Conservation (phyloP, 2,797 vertebrate genomes). For the Arrhamphus sclerolepis region DNA sequence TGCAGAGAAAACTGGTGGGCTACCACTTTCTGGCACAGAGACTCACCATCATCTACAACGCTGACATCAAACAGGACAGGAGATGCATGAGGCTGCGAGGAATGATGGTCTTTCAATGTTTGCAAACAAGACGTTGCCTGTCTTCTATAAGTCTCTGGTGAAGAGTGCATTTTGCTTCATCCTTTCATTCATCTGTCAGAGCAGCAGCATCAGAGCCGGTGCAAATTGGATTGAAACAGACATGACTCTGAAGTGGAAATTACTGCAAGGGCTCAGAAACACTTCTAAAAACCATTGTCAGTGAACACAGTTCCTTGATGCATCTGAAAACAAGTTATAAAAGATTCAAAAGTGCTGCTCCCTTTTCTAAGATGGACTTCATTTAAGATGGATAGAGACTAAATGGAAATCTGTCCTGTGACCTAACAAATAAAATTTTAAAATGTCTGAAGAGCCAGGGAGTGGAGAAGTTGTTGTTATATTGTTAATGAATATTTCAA, state of each 20-base stretch:
- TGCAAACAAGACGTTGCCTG: background rate
- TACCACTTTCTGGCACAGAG: too few relatives aligned
- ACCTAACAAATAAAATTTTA: background rate
- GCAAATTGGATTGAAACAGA: background rate
- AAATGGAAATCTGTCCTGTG: background rate
- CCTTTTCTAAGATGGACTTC: background rate
- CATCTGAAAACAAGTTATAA: background rate
- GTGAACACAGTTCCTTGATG: conserved; percentile 3
- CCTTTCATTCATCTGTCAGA: background rate
- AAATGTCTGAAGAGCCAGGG: background rate
- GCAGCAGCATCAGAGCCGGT: background rate
- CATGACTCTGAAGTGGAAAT: conserved; percentile 8
- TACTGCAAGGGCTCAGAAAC: background rate
- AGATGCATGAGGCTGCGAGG: background rate
- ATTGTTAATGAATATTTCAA: too few relatives aligned
- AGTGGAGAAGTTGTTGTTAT: background rate
- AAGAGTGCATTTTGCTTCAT: background rate
- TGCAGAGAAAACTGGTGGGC: too few relatives aligned
- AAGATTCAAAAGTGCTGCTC: background rate
- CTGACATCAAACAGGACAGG: too few relatives aligned
- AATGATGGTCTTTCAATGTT: background rate
- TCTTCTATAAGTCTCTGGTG: background rate
- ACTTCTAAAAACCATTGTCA: background rate
- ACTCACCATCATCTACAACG: too few relatives aligned
- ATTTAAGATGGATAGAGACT: background rate